Percentiles rank a stretch among this genome's conserved stretches.
These are phyloP conservation scores for Neocrepidodera transversa DNA, from an alignment of 2,888 invertebrate species.

Conservation along the genomic window DNA sequence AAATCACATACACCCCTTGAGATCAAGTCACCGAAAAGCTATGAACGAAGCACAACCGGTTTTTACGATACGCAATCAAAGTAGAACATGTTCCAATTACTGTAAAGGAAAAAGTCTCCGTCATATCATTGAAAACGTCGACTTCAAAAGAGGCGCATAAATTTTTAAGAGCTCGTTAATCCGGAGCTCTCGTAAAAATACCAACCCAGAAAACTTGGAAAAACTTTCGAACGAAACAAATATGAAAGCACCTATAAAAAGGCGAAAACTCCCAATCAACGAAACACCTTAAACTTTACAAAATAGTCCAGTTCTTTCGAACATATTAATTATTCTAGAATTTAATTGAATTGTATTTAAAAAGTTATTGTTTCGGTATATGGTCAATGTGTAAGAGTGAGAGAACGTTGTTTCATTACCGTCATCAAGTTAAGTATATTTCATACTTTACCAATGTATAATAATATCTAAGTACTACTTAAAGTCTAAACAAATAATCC, in stretches of 20 bases:
- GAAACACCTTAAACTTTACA: slow-evolving; percentile 6
- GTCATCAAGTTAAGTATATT: too few species aligned
- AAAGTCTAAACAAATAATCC: too few species aligned
- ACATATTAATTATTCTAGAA: too few species aligned
- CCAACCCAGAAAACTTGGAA: slow-evolving; percentile 32
- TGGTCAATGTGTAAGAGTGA: too few species aligned
- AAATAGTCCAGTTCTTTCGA: not conserved
- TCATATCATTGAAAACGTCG: slow-evolving; percentile 12
- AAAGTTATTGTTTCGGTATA: too few species aligned
- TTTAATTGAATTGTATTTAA: too few species aligned
- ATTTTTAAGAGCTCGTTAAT: slow-evolving; percentile 34
- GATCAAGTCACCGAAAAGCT: not conserved
- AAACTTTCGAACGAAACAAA: slow-evolving; percentile 35
- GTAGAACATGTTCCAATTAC: slow-evolving; percentile 16
- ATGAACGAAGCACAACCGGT: slow-evolving; percentile 1
- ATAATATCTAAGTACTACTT: too few species aligned
- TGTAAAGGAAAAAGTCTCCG: slow-evolving; percentile 14
- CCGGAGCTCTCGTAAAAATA: slow-evolving; percentile 27
- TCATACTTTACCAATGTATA: too few species aligned
- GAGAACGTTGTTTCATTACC: too few species aligned
- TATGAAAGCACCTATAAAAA: slow-evolving; percentile 30
- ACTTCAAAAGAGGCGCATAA: slow-evolving; percentile 28
- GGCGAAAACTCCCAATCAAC: slow-evolving; percentile 32
- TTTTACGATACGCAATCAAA: slow-evolving; percentile 18
- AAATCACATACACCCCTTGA: slow-evolving; percentile 6